Base-by-base conservation (phyloP, 2,797 vertebrate species). In the Chanos chanos region DNA sequence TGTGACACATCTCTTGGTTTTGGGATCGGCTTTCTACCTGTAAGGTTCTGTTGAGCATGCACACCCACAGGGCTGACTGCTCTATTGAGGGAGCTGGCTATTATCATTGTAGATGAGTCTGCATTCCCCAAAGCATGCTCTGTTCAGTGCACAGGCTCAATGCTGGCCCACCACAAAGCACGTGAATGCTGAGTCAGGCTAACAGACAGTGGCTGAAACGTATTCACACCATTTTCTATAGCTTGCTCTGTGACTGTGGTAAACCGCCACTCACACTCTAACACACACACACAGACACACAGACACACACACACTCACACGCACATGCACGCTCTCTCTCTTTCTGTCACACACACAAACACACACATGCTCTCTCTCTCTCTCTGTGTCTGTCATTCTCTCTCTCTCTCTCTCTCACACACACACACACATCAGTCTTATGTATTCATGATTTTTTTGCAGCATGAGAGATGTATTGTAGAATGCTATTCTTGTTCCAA, bases 71-170 rank as follows among this genome's bases (percentile, higher is more conserved):
- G 50, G 25, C 61, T 71, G 66, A 68, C 71, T 73, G 68, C 69
- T 76, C 48, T 64, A 25, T 58, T 57, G 50, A 53, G 60, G 44
- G 31, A 2, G 27, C n/a, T n/a, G 64, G 61, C 75, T 80, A 84
- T 86, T 83, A 81, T 86, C 75, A 86, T 85, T 88, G 83, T 87
- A 81, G 86, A 89, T 90, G 90, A 90, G 84, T 83, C 85, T 80
- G 88, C 88, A 89, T 84, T 90, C 85, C 81, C 79, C 61, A 75
- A 87, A 84, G 82, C 78, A 52, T 73, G 72, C 76, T 85, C 81
- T 85, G 80, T 85, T 89, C 77, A 77, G 70, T 66, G 67, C 80
- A 66, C 75, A 71, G 69, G 65, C 28, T 19, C 66, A 25, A 22
- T 60, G 67, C 72, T 75, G 68, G 73, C 63, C 58, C 40, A 40